phyloP scores from a whole-genome alignment of 2,888 invertebrate species.

The Halictus quadricinctus region DNA sequence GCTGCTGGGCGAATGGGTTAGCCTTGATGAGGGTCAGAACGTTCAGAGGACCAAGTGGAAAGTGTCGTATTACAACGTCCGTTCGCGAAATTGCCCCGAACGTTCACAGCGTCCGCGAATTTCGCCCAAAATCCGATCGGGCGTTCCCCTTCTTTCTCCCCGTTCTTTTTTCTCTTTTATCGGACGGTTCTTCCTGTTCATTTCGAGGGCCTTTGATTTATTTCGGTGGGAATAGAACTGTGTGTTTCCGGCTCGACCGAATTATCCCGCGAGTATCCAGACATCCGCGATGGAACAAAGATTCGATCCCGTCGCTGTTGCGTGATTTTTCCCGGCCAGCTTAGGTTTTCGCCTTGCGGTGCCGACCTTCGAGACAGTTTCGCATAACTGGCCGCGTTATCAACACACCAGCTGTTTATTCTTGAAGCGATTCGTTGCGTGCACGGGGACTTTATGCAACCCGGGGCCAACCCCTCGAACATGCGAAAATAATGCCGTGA shows the following conservation, averaged over 20 bases:
- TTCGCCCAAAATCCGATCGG: not conserved
- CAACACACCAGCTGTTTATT: not conserved
- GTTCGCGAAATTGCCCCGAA: constrained; percentile 1
- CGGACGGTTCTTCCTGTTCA: not conserved
- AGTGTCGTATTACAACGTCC: constrained; percentile 5
- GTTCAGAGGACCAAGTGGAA: not conserved
- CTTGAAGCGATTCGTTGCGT: constrained; percentile 12
- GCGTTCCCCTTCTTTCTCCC: no score
- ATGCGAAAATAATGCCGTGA: constrained; percentile 31
- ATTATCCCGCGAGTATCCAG: not conserved
- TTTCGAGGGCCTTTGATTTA: constrained; percentile 21
- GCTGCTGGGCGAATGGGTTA: constrained; percentile 9
- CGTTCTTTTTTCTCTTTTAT: not conserved
- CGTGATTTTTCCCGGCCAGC: constrained; percentile 7
- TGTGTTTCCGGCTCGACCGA: not conserved
- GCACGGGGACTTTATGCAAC: constrained; percentile 7
- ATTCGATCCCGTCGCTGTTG: constrained; percentile 19
- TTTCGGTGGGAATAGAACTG: not conserved
- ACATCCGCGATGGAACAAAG: not conserved
- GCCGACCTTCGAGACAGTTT: no score
- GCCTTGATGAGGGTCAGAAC: not conserved
- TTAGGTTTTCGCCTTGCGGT: not conserved
- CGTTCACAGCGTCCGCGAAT: not conserved
- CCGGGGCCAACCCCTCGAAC: not conserved
- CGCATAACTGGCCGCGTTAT: constrained; percentile 18